Evolutionary conservation across 1,140 invertebrate species (phyloP).

Genomic region (Polypedilum pembai): DNA sequence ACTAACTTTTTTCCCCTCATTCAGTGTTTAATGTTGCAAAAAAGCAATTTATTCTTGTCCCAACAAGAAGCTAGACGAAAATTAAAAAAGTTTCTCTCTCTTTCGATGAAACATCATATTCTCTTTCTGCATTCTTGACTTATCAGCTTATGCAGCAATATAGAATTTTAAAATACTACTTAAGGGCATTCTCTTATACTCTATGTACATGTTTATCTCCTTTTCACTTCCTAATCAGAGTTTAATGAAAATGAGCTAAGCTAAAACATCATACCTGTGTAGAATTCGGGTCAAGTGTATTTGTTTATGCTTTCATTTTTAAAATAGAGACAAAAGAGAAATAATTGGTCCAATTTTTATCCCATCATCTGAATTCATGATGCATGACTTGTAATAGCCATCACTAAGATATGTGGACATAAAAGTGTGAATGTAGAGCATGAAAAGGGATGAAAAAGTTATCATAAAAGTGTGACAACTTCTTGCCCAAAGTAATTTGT

Average conservation of each 20-base stretch:
- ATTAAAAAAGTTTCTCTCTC: not conserved
- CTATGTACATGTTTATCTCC: too few species aligned
- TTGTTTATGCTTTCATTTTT: too few species aligned
- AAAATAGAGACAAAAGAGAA: too few species aligned
- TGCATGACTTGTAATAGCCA: slow-evolving; percentile 17
- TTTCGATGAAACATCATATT: not conserved
- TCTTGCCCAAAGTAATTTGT: slow-evolving; percentile 11
- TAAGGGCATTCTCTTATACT: too few species aligned
- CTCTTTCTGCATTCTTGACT: not conserved
- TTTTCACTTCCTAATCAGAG: too few species aligned
- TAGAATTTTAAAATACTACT: too few species aligned
- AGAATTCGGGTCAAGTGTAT: too few species aligned
- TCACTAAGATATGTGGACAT: not conserved
- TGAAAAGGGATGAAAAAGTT: not conserved
- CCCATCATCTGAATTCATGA: not conserved
- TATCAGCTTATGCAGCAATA: too few species aligned
- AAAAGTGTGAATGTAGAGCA: not conserved
- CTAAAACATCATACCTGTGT: too few species aligned
- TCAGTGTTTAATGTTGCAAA: slow-evolving; percentile 11
- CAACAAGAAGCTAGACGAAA: not conserved
- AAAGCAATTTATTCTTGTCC: slow-evolving; percentile 6
- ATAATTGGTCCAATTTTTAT: not conserved
- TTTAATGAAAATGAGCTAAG: too few species aligned
- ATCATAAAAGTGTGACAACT: not conserved
- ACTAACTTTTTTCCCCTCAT: not conserved